Conservation (phyloP, 2,113 vertebrate genomes). For the Protobothrops mucrosquamatus region DNA sequence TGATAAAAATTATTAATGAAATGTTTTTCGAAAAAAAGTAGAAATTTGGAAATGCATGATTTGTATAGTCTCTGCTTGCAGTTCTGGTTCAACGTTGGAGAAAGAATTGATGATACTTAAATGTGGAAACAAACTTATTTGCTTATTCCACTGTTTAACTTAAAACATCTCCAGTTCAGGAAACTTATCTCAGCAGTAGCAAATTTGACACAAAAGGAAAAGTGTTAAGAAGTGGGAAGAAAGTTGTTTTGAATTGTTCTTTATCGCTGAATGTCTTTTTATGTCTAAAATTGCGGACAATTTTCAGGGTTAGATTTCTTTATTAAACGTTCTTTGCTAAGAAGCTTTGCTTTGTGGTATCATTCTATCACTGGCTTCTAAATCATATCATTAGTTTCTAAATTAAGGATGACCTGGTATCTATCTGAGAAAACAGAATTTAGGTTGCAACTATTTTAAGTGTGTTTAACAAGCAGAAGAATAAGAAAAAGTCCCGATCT, state of each 20-base stretch:
- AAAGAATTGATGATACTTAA: neutral
- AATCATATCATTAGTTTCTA: conserved; percentile 3
- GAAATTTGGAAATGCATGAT: neutral
- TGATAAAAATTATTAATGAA: neutral
- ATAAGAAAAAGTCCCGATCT: no score
- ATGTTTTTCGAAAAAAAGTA: neutral
- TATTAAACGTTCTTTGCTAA: neutral
- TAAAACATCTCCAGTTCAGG: neutral
- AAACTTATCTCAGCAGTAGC: neutral
- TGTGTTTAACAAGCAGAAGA: neutral
- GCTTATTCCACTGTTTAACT: neutral
- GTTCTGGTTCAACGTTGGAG: neutral
- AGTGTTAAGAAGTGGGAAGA: neutral
- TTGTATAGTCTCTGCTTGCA: no score
- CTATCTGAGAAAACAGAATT: neutral
- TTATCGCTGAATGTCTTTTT: neutral
- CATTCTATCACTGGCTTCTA: conserved; percentile 7
- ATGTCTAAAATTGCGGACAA: neutral
- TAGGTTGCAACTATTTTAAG: no score
- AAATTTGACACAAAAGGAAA: neutral
- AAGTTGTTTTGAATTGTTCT: neutral
- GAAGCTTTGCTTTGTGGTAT: conserved; percentile 24
- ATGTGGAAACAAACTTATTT: neutral
- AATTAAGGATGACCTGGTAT: neutral
- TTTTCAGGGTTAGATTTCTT: conserved; percentile 28